Conservation (phyloP, 2,888 invertebrate species). For the Hoplodrina blanda region DNA sequence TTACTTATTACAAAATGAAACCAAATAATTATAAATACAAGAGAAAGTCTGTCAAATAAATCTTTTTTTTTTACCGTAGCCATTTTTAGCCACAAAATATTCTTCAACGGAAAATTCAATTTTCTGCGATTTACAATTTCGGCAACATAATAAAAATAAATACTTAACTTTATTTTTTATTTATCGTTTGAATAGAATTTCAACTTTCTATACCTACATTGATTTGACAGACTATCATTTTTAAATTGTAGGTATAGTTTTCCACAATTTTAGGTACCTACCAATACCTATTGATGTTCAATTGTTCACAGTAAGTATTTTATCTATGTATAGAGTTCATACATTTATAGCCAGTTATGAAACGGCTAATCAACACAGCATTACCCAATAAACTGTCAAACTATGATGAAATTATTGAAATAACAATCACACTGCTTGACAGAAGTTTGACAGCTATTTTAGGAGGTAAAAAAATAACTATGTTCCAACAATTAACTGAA, state of each 20-base stretch:
- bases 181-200: background rate
- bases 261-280: constrained; percentile 33
- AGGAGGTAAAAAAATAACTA: constrained; percentile 33
- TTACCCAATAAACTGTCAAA: background rate
- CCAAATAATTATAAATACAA: constrained; percentile 51
- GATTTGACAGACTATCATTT: constrained; percentile 32
- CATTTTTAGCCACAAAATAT: background rate
- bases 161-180: background rate
- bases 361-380: constrained; percentile 1
- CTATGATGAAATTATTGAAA: background rate
- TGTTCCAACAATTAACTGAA: constrained; percentile 55
- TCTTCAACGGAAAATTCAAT: too few species aligned
- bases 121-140: background rate
- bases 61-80: background rate
- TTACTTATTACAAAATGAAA: constrained; percentile 40
- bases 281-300: constrained; percentile 63
- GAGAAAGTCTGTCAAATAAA: constrained; percentile 32
- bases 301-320: constrained; percentile 64
- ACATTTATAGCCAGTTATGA: constrained; percentile 6
- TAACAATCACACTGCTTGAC: background rate
- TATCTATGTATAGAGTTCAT: background rate
- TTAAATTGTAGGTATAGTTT: constrained; percentile 9
- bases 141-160: background rate
- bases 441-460: constrained; percentile 22
- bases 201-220: background rate